phyloP scores from a whole-genome alignment of 2,797 vertebrate genomes.

The Apogon hyalosoma region DNA sequence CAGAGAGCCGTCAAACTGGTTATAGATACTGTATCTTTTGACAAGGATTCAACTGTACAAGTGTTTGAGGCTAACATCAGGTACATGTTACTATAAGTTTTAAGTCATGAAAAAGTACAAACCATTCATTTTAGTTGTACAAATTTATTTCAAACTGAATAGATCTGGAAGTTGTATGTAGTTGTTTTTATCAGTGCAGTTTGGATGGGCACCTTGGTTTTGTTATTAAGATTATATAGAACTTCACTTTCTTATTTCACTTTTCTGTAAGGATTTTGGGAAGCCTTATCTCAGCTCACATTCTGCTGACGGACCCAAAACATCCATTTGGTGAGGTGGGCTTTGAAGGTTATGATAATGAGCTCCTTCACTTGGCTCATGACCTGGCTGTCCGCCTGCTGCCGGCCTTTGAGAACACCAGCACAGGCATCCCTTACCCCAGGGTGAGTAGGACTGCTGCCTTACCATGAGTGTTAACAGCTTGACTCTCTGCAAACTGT shows the following conservation, averaged over 20 bases:
- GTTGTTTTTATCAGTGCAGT: neutral
- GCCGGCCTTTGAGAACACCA: conserved; percentile 98
- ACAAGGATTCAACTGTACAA: conserved; percentile 97
- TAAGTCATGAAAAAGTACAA: neutral
- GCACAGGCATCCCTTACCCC: conserved; percentile 96
- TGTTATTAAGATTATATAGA: neutral
- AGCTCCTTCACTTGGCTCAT: conserved; percentile 94
- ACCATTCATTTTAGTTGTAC: neutral
- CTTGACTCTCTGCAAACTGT: neutral
- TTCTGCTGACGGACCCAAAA: conserved; percentile 93
- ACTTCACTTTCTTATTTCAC: neutral
- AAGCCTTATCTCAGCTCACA: conserved; percentile 96
- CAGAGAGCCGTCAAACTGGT: conserved; percentile 95
- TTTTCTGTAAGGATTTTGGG: conserved; percentile 89
- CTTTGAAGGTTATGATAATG: conserved; percentile 92
- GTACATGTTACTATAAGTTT: conserved; percentile 70
- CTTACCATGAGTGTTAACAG: neutral
- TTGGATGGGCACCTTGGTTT: neutral
- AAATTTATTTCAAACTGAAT: neutral
- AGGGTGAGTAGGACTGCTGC: conserved; percentile 82
- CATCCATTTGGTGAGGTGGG: conserved; percentile 95
- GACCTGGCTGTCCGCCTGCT: conserved; percentile 95
- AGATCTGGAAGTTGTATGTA: neutral
- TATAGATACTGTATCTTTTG: conserved; percentile 97
- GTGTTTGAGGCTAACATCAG: conserved; percentile 99